Percentiles rank a stretch among this genome's conserved stretches.
Conservation (phyloP, 2,888 invertebrate genomes). For the Calephelis perditalis region DNA sequence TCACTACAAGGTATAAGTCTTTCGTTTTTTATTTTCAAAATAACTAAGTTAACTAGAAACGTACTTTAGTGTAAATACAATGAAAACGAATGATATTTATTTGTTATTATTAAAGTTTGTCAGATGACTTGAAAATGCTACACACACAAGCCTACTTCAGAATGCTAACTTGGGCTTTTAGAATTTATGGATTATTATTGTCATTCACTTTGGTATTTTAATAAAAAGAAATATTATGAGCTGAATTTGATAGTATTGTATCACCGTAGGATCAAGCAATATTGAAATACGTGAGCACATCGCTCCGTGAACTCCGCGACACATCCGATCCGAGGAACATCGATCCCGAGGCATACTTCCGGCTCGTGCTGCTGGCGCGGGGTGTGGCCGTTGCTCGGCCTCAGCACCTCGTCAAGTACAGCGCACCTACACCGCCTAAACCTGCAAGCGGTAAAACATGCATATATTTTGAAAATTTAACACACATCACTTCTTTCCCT, state of each 20-base stretch:
- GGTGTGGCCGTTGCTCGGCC: constrained; percentile 92
- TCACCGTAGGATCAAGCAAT: constrained; percentile 86
- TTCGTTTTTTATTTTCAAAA: not conserved
- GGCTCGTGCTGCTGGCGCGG: constrained; percentile 89
- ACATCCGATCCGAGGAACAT: constrained; percentile 82
- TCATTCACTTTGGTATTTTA: not conserved
- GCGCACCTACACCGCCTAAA: constrained; percentile 55
- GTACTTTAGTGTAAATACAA: too few relatives aligned
- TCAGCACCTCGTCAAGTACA: constrained; percentile 81
- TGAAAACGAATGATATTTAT: not conserved
- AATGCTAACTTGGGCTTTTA: too few relatives aligned
- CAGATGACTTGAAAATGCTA: too few relatives aligned
- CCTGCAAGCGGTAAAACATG: constrained; percentile 47
- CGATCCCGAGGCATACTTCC: constrained; percentile 94
- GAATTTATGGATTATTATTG: too few relatives aligned
- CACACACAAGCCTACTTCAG: too few relatives aligned
- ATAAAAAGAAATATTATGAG: too few relatives aligned
- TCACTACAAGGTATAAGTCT: constrained; percentile 84
- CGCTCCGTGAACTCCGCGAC: constrained; percentile 81
- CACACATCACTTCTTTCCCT: too few relatives aligned
- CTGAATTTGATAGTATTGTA: not conserved
- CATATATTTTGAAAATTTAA: too few relatives aligned
- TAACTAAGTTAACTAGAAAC: not conserved
- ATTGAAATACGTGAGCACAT: constrained; percentile 85
- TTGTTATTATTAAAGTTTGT: too few relatives aligned